phyloP scores from a whole-genome alignment of 1,140 invertebrate genomes.

The Uloborus diversus region DNA sequence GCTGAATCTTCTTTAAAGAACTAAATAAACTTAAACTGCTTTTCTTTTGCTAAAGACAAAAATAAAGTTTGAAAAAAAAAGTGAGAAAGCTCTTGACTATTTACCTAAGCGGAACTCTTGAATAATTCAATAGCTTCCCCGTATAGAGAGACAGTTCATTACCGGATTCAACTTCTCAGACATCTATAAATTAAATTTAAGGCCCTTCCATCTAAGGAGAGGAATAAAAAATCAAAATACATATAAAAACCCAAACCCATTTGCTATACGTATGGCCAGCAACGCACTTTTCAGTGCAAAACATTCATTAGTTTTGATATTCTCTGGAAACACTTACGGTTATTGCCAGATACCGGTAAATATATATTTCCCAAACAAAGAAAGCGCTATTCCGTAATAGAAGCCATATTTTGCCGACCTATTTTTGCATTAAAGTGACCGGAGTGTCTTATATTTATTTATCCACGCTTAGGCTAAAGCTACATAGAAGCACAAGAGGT shows the following conservation, averaged over 20 bases:
- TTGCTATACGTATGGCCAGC: neutral
- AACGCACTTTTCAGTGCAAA: neutral
- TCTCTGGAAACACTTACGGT: constrained; percentile 37
- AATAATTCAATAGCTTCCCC: constrained; percentile 35
- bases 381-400: constrained; percentile 30
- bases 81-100: constrained; percentile 8
- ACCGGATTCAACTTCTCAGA: constrained; percentile 43
- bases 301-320: constrained; percentile 54
- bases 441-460: constrained; percentile 43
- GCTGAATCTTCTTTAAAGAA: too few species aligned
- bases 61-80: neutral
- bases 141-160: constrained; percentile 36
- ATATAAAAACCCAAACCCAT: neutral
- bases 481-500: neutral
- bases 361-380: constrained; percentile 49
- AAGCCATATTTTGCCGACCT: constrained; percentile 49
- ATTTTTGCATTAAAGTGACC: constrained; percentile 55
- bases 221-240: constrained; percentile 1
- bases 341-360: constrained; percentile 50
- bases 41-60: too few species aligned
- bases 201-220: neutral
- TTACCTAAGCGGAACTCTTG: constrained; percentile 23
- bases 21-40: too few species aligned
- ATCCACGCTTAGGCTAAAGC: constrained; percentile 8
- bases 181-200: constrained; percentile 53